Evolutionary conservation across 1,140 invertebrate species (phyloP), one percentile per base, ranked within the genome.

Genomic region (Drosophila repleta): DNA sequence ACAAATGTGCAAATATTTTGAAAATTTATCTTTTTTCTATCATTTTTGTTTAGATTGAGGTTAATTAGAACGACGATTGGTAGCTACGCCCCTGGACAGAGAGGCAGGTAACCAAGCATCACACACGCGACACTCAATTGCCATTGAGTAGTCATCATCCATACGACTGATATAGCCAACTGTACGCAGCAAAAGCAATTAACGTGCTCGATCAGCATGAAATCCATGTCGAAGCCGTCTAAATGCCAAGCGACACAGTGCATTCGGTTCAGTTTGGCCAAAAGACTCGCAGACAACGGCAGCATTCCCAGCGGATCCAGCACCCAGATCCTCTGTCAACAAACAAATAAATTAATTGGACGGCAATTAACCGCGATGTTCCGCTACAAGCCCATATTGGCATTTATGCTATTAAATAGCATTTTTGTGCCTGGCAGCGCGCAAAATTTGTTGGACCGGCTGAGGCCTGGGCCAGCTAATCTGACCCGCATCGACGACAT

Each of bases 181-280:
- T 79, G 65, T 20, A 70, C 64, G 61, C 21, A 51, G 48, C 46
- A 46, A 10, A 35, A 48, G 61, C 79, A 90, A 90, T 90, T 90
- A 90, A 66, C 62, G 62, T 79, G 90, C 45, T 79, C 80, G 82
- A 90, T 82, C 72, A 76, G 65, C 88, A 70, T 90, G 89, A 89
- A 90, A 90, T 90, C 80, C 70, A 65, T 90, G 88, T 90, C 88
- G 88, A 90, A 85, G 88, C 79, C 80, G 90, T 84, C 88, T 65
- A 57, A 74, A 68, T 53, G 32, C 41, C 62, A 73, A 68, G 39
- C 49, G 37, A 76, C 51, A 29, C 20, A 49, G 17, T 64, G 21
- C n/a, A 21, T 29, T 63, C 41, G 13, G 57, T 73, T 88, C 66
- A 87, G 83, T 87, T 67, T 17, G 63, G 41, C 39, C 37, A 11